Conservation (phyloP, 2,797 vertebrate species). For the Melopsittacus undulatus region DNA sequence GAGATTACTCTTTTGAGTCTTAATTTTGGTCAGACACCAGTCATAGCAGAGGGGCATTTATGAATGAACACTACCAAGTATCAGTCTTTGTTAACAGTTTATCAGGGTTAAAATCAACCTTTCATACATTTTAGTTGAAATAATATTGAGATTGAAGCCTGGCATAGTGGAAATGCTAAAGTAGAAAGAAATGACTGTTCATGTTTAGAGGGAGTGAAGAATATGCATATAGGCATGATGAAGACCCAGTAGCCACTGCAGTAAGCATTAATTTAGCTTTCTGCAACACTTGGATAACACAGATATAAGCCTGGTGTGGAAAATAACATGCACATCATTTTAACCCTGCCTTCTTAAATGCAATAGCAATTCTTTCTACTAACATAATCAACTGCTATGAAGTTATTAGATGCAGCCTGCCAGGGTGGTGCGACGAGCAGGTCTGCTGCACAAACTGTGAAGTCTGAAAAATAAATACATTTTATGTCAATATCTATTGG, state of each 20-base stretch:
- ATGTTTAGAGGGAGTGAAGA: not conserved
- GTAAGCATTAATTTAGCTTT: conserved; percentile 31
- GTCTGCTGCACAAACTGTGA: conserved; percentile 10
- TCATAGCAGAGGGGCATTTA: conserved; percentile 9
- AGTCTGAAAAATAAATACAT: not conserved
- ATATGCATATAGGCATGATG: not conserved
- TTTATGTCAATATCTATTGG: not conserved
- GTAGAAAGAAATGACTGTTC: not conserved
- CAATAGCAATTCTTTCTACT: conserved; percentile 14
- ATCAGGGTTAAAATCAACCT: conserved; percentile 13
- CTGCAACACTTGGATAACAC: conserved; percentile 12
- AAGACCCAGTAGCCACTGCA: conserved; percentile 2
- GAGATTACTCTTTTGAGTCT: conserved; percentile 30
- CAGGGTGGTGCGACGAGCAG: not conserved
- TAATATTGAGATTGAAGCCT: conserved; percentile 24
- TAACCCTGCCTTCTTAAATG: conserved; percentile 24
- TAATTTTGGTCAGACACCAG: conserved; percentile 38
- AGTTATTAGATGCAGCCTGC: conserved; percentile 26
- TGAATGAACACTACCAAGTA: conserved; percentile 28
- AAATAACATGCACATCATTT: conserved; percentile 26
- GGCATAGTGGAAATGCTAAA: conserved; percentile 12
- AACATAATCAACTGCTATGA: conserved; percentile 11
- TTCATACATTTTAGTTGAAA: conserved; percentile 41
- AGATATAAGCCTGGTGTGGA: not conserved
- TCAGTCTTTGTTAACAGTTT: conserved; percentile 49